A percentile compares a stretch with the other conserved stretches of the same genome.
Conservation (phyloP, 2,797 vertebrate species). For the Aulostomus chinensis region DNA sequence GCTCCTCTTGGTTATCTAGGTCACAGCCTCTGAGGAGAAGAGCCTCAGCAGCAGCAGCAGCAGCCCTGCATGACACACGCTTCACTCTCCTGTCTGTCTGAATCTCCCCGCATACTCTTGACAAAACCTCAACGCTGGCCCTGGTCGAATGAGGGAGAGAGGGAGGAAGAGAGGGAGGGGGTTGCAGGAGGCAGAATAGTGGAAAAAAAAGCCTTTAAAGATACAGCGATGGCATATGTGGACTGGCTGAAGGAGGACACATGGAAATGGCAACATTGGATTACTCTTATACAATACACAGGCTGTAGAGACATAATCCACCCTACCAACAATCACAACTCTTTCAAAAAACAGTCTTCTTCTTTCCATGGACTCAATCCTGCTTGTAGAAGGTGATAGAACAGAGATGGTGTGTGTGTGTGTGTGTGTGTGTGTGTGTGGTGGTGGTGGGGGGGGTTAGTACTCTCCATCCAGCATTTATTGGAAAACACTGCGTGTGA, state of each 20-base stretch:
- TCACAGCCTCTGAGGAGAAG: constrained; percentile 79
- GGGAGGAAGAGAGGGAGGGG: constrained; percentile 23
- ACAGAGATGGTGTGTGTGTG: constrained; percentile 70
- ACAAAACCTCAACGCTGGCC: constrained; percentile 75
- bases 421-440: no score
- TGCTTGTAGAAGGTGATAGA: constrained; percentile 67
- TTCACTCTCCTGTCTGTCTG: constrained; percentile 78
- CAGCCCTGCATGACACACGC: constrained; percentile 75
- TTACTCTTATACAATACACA: constrained; percentile 53
- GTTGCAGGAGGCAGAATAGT: constrained; percentile 37
- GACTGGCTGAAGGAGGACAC: constrained; percentile 49
- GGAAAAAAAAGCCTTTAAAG: constrained; percentile 46
- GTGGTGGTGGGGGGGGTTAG: constrained; percentile 67
- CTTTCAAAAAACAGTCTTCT: constrained; percentile 31
- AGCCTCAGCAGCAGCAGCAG: constrained; percentile 63
- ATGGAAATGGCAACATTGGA: constrained; percentile 56
- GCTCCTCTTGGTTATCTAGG: constrained; percentile 81
- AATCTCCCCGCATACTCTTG: constrained; percentile 70
- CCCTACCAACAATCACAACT: constrained; percentile 47
- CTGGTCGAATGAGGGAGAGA: constrained; percentile 46
- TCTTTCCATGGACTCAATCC: constrained; percentile 54
- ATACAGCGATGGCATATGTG: constrained; percentile 48
- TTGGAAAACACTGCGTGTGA: constrained; percentile 80
- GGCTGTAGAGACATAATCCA: constrained; percentile 58
- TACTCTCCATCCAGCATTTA: constrained; percentile 78